phyloP scores from a whole-genome alignment of 2,113 vertebrate species.

The Megaceryle maxima region DNA sequence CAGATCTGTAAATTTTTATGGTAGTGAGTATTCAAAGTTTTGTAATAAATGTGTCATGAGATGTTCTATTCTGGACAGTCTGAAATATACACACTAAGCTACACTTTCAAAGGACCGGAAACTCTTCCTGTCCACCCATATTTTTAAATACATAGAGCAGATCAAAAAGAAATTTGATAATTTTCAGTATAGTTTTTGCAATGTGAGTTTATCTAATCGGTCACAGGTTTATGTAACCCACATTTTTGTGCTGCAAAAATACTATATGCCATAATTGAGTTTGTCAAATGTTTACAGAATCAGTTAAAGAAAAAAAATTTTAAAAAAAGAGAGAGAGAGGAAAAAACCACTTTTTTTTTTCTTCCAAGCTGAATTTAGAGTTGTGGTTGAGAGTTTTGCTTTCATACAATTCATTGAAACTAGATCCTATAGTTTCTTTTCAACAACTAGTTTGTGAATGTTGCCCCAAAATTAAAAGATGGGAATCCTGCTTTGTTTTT shows the following conservation, averaged over 20 bases:
- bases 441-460: not conserved
- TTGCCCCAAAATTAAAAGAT: not conserved
- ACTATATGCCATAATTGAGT: not conserved
- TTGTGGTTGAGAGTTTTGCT: not conserved
- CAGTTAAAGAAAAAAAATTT: not conserved
- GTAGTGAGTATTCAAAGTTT: not conserved
- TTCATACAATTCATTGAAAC: not conserved
- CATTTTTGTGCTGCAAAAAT: not conserved
- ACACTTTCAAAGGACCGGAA: not conserved
- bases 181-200: not conserved
- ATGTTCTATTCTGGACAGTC: not conserved
- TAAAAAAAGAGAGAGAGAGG: not conserved
- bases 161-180: not conserved
- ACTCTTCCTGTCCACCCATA: rapidly evolving
- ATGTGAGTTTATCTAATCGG: not conserved
- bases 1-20: not conserved
- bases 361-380: not conserved
- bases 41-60: not conserved
- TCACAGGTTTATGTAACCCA: not conserved
- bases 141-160: not conserved
- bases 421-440: not conserved
- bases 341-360: not conserved
- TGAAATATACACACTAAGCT: not conserved
- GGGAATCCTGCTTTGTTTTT: not conserved
- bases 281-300: not conserved